These are phyloP conservation scores for Eulacestoma nigropectus DNA, from an alignment of 2,113 vertebrate genomes.

Conservation along the genomic window DNA sequence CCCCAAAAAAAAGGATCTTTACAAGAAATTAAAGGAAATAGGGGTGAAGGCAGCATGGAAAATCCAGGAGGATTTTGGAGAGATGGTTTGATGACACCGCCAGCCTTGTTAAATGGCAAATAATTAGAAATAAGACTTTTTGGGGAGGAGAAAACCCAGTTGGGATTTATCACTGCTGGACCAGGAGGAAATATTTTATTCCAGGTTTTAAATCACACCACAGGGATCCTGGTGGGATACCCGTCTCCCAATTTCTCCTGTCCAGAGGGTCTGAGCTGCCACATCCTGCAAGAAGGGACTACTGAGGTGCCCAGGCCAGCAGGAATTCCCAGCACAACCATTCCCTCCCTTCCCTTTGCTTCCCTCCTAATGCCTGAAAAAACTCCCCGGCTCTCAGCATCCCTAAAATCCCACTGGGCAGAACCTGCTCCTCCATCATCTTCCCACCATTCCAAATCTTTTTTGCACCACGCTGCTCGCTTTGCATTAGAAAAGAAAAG, in stretches of 20 bases:
- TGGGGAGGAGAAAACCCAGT: background rate
- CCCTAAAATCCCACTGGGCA: background rate
- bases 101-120: background rate
- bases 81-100: background rate
- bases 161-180: background rate
- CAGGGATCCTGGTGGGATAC: accelerated
- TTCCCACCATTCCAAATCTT: background rate
- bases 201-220: background rate
- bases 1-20: background rate
- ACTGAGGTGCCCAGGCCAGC: accelerated
- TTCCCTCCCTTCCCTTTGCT: background rate
- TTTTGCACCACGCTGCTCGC: background rate
- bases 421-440: background rate
- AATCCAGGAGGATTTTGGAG: background rate
- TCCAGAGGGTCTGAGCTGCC: background rate
- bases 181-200: background rate
- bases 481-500: background rate
- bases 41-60: background rate
- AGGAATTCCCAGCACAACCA: background rate
- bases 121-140: background rate
- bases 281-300: background rate
- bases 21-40: background rate
- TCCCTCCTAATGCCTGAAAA: background rate
- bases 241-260: accelerated
- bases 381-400: background rate